These are phyloP conservation scores for Catharus ustulatus DNA, from an alignment of 2,797 vertebrate species.

Conservation along the genomic window DNA sequence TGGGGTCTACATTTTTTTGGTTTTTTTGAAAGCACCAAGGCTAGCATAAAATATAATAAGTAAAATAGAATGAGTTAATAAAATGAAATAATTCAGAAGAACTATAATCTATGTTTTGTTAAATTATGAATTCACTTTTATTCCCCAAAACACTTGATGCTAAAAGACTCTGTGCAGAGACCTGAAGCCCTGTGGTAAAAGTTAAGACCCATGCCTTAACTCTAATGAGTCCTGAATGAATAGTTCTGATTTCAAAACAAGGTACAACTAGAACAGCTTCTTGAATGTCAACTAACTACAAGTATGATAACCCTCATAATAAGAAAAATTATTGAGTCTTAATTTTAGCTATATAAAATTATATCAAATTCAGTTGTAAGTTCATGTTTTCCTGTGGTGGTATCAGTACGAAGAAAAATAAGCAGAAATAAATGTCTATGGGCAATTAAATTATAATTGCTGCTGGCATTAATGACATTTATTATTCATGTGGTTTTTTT, in stretches of 20 bases:
- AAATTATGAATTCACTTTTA: not conserved
- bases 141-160: not conserved
- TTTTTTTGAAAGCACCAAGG: not conserved
- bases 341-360: not conserved
- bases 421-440: not conserved
- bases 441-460: slow-evolving; percentile 1
- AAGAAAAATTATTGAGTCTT: not conserved
- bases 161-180: not conserved
- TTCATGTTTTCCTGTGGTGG: not conserved
- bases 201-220: not conserved
- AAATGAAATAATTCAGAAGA: not conserved
- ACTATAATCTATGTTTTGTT: not conserved
- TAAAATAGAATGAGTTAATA: not conserved
- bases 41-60: not conserved
- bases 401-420: not conserved
- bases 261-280: not conserved
- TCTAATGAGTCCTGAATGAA: not conserved
- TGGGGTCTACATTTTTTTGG: too few species aligned
- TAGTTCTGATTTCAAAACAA: not conserved
- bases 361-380: not conserved
- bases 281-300: not conserved
- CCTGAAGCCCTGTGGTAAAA: not conserved
- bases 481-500: not conserved
- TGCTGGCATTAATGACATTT: slow-evolving; percentile 8
- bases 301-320: not conserved